Evolutionary conservation across 2,797 vertebrate genomes (phyloP), one percentile per base, ranked within the genome.

Genomic region (Macroramphosus scolopax): DNA sequence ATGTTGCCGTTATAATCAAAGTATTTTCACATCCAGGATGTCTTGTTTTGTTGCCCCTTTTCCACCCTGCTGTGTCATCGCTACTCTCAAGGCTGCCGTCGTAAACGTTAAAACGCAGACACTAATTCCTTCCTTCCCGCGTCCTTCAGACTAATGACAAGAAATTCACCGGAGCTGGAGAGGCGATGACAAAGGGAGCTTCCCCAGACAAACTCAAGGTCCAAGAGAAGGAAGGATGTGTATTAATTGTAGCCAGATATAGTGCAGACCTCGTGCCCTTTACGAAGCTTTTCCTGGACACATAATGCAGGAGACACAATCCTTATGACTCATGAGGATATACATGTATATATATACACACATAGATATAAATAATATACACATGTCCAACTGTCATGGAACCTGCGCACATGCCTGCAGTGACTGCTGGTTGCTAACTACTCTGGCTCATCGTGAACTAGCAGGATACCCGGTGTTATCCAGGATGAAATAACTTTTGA

Each of bases 181-280:
- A 43, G 25, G 29, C 16, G 10, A 36, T 41, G 68, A 68, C 63
- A 74, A 71, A 35, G 37, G 63, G 26, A 63, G 43, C 26, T 36
- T 42, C 42, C 22, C 24, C 41, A 52, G 28, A 31, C 40, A 31
- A 4, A 22, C 51, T 60, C 59, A 72, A 67, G 59, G 65, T 51
- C 31, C 34, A 16, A 40, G 26, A 52, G 29, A 44, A 59, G 54
- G 61, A 67, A 72, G 52, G 65, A 69, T 57, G 59, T 50, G 30
- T 34, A 18, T 41, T 52, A 54, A 51, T 17, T 45, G 16, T 37
- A 25, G 14, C 38, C 29, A 63, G 47, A 63, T 26, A 68, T 33
- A 59, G 48, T 28, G 8, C 49, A 59, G 33, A 53, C 62, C 30
- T 61, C 57, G 69, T 41, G 17, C 7, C 42, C 56, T 53, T 38